Percentiles rank a stretch among this genome's conserved stretches.
Conservation (phyloP, 2,113 vertebrate species). For the Pogona vitticeps region DNA sequence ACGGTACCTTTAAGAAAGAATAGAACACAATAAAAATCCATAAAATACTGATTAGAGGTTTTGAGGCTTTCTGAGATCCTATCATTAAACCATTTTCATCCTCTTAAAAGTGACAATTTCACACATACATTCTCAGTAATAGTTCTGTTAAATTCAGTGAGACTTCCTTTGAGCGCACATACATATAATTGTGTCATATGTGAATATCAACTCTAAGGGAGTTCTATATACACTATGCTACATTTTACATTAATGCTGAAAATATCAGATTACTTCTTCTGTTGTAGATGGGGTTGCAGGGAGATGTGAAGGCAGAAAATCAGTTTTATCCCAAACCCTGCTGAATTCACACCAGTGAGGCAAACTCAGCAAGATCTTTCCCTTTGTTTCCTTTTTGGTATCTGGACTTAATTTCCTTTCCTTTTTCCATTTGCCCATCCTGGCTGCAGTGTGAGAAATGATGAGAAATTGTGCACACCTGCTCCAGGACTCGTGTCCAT, state of each 20-base stretch:
- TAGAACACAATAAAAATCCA: slow-evolving; percentile 36
- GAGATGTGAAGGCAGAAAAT: not conserved
- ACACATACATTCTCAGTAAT: too few relatives aligned
- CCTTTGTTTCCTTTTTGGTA: too few relatives aligned
- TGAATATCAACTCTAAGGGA: not conserved
- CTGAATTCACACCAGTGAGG: too few relatives aligned
- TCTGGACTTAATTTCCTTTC: not conserved
- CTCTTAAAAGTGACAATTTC: not conserved
- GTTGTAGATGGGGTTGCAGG: not conserved
- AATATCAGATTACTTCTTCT: not conserved
- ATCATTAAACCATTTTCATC: slow-evolving; percentile 30
- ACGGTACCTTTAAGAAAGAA: slow-evolving; percentile 46
- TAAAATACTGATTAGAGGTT: slow-evolving; percentile 52
- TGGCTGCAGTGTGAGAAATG: not conserved
- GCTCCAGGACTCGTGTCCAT: not conserved
- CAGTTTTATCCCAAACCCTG: too few relatives aligned
- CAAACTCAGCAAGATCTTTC: too few relatives aligned
- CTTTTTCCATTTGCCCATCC: not conserved
- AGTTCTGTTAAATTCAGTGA: not conserved
- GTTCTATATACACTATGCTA: too few relatives aligned
- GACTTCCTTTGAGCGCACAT: not conserved
- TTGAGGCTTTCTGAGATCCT: slow-evolving; percentile 44
- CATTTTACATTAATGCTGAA: too few relatives aligned
- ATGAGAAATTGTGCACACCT: not conserved
- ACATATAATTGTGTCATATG: not conserved